A percentile compares a stretch with the other conserved stretches of the same genome.
These are phyloP conservation scores for Puntigrus tetrazona DNA, from an alignment of 2,113 vertebrate species.

Conservation along the genomic window DNA sequence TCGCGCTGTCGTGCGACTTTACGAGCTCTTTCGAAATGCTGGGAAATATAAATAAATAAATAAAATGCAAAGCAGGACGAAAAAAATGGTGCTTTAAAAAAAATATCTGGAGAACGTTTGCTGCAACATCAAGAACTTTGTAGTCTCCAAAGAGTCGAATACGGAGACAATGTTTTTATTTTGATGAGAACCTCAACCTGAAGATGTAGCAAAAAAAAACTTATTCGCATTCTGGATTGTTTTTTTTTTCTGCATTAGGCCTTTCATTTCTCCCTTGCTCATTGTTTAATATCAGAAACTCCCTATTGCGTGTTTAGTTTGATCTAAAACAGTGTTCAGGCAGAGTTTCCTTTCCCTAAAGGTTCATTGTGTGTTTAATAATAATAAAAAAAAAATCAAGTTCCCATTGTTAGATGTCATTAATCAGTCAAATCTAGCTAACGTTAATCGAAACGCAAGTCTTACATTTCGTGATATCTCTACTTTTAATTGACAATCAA, in stretches of 20 bases:
- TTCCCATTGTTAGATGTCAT: background rate
- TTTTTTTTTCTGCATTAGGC: background rate
- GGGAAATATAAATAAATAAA: background rate
- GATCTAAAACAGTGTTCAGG: background rate
- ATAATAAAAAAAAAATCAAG: conserved; percentile 1
- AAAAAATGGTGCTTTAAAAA: background rate
- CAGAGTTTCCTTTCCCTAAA: background rate
- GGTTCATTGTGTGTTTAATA: conserved; percentile 1
- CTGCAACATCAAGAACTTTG: background rate
- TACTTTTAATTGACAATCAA: background rate
- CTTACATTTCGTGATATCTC: background rate
- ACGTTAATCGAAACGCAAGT: background rate
- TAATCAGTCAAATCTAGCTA: background rate
- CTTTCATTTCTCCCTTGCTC: background rate
- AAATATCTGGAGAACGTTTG: background rate
- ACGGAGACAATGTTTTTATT: background rate
- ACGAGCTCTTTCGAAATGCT: background rate
- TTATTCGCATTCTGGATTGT: background rate
- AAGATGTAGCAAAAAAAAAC: background rate
- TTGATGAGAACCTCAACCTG: background rate
- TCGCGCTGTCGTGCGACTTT: background rate
- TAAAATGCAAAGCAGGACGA: background rate
- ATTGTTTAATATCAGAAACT: background rate
- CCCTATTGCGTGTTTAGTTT: background rate
- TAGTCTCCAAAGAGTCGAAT: background rate